Base-by-base conservation (phyloP, 2,888 invertebrate species). In the Agrochola litura region DNA sequence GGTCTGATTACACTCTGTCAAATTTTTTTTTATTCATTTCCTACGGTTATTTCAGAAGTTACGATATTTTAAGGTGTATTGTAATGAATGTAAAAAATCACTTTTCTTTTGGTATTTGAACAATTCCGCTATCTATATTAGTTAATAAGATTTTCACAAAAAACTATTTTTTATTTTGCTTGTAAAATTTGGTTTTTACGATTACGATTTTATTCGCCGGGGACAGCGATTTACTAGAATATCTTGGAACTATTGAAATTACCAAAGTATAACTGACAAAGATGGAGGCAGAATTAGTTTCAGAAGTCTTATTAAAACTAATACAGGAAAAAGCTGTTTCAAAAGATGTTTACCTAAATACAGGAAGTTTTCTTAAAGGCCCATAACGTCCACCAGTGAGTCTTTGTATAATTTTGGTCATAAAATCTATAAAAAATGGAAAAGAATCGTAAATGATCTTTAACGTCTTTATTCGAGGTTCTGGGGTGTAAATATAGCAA, bases 361-460 rank as follows among this genome's bases (percentile, higher is more conserved):
- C 37, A 75, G 78, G 58, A 78, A 25, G 78, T 73, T 81, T 81
- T 56, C 25, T 41, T 63, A 49, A 41, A n/a, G 10, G 5, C 14
- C 46, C 5, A 41, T 56, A 73, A 58, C 49, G 10, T 56, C 19
- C 41, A 58, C 46, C 46, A 49, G 14, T 1, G n/a, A 30, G 12
- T 73, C 49, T 63, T 61, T 49, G 66, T 82, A 19, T 10, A 52
- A 43, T 76, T 25, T 52, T 37, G 52, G 25, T 58, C 10, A 8
- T 37, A 25, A 37, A 64, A 63, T 56, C 56, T 52, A 82, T 58
- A 41, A 37, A 58, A 58, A 75, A 64, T 19, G 9, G 8, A 19
- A 58, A 25, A 37, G 0, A 37, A 58, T 75, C 76, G 43, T 82
- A 64, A 76, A 64, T 43, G 6, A n/a, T 19, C 4, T 76, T 43